These are phyloP conservation scores for Caenorhabditis uteleia DNA, from an alignment of 2,888 invertebrate genomes.

Conservation along the genomic window DNA sequence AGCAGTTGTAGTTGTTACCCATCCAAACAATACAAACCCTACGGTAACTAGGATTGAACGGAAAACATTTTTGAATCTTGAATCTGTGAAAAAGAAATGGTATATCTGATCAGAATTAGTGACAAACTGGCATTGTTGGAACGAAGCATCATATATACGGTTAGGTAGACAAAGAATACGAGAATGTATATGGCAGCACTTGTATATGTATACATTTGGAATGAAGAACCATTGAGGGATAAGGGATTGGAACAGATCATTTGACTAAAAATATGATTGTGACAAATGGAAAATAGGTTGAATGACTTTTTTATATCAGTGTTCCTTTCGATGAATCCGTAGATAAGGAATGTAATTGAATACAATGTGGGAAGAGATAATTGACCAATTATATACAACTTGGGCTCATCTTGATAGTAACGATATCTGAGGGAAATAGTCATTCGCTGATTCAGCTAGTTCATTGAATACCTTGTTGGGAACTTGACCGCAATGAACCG, in stretches of 20 bases:
- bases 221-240: slow-evolving; percentile 26
- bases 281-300: neutral
- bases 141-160: slow-evolving; percentile 26
- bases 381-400: slow-evolving; percentile 22
- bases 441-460: too few species aligned
- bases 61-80: slow-evolving; percentile 41
- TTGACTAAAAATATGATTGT: slow-evolving; percentile 17
- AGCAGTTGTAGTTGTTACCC: slow-evolving; percentile 35
- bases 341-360: slow-evolving; percentile 15
- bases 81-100: slow-evolving; percentile 7
- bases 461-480: slow-evolving; percentile 37
- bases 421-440: slow-evolving; percentile 41
- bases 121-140: slow-evolving; percentile 36
- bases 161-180: slow-evolving; percentile 25
- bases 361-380: slow-evolving; percentile 30
- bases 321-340: slow-evolving; percentile 21
- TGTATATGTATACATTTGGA: slow-evolving; percentile 36
- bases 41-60: slow-evolving; percentile 37
- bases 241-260: slow-evolving; percentile 33
- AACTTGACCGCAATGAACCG: slow-evolving; percentile 41
- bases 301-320: slow-evolving; percentile 19
- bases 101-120: too few species aligned
- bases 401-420: slow-evolving; percentile 34
- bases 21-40: slow-evolving; percentile 36
- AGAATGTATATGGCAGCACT: slow-evolving; percentile 28